A percentile compares a stretch with the other conserved stretches of the same genome.
Evolutionary conservation across 2,113 vertebrate genomes (phyloP).

Genomic region (Rhineura floridana): DNA sequence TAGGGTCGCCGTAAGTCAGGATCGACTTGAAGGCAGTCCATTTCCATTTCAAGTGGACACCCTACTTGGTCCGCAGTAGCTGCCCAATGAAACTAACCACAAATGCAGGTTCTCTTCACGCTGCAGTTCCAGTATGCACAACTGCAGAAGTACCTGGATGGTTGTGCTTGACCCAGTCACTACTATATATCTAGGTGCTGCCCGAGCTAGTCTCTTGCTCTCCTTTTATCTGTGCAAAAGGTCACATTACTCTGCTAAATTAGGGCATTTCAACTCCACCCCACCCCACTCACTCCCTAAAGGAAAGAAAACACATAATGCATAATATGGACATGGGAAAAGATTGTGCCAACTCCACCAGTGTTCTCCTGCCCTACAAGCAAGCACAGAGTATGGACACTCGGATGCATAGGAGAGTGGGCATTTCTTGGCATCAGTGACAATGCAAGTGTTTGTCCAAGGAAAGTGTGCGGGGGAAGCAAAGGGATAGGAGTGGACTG

Average conservation of each 20-base stretch:
- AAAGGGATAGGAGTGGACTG: conserved; percentile 43
- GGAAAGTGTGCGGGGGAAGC: conserved; percentile 57
- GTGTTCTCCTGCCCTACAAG: conserved; percentile 52
- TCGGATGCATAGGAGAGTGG: conserved; percentile 54
- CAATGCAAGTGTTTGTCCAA: conserved; percentile 69
- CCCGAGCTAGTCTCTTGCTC: background rate
- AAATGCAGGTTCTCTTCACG: background rate
- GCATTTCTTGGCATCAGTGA: conserved; percentile 66
- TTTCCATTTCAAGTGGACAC: too few species aligned
- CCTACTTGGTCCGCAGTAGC: background rate
- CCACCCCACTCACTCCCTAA: background rate
- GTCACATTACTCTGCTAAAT: conserved; percentile 42
- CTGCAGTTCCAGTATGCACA: background rate
- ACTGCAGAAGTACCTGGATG: background rate
- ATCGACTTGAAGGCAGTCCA: too few species aligned
- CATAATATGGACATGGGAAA: conserved; percentile 1
- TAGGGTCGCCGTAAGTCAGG: too few species aligned
- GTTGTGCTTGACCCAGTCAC: background rate
- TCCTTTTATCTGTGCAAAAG: conserved; percentile 24
- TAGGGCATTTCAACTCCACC: conserved; percentile 39
- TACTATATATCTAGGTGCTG: conserved; percentile 46
- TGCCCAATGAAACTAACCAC: background rate
- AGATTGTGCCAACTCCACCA: conserved; percentile 58
- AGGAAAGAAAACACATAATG: conserved; percentile 13
- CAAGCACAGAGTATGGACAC: conserved; percentile 36